Evolutionary conservation across 2,888 invertebrate genomes (phyloP).

Genomic region (Lepidochitona cinerea): DNA sequence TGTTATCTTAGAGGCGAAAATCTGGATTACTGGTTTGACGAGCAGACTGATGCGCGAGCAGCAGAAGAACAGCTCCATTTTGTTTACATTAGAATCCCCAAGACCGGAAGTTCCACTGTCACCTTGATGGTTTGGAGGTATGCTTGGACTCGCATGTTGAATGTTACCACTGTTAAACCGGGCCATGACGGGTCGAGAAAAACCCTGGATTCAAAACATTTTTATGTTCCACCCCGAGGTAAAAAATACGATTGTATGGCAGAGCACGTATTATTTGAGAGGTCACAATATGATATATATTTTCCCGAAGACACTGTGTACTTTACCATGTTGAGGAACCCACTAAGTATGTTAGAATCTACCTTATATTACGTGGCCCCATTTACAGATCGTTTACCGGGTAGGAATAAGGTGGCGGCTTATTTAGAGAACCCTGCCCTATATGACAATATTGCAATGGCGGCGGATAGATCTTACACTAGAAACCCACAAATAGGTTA

Average conservation of each 20-base stretch:
- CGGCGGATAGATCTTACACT: neutral
- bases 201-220: neutral
- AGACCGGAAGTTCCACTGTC: neutral
- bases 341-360: neutral
- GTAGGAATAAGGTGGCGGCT: neutral
- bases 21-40: too few species aligned
- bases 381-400: neutral
- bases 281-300: neutral
- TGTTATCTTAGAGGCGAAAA: too few species aligned
- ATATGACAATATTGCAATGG: neutral
- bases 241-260: neutral
- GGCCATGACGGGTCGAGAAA: neutral
- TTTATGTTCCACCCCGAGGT: neutral
- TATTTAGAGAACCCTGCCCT: neutral
- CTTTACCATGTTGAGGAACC: neutral
- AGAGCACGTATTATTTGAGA: neutral
- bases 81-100: neutral
- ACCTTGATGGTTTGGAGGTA: neutral
- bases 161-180: neutral
- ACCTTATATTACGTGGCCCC: neutral
- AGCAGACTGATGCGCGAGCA: too few species aligned
- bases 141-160: neutral
- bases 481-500: neutral
- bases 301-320: neutral
- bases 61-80: too few species aligned